Base-by-base conservation (phyloP, 1,140 invertebrate genomes). In the Melipona quadrifasciata region DNA sequence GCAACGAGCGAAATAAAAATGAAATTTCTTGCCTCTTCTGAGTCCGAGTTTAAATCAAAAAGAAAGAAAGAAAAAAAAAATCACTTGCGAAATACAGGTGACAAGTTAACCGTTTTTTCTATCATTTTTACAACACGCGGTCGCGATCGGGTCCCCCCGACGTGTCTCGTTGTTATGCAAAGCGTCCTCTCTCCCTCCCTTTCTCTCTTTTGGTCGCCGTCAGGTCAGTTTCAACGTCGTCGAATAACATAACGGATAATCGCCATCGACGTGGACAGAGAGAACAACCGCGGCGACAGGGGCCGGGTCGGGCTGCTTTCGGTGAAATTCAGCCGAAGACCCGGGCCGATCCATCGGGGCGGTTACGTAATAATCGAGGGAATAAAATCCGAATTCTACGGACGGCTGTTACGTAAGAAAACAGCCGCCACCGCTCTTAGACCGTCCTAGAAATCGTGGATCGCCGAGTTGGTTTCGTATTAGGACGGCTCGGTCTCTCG, bases 311-410 rank as follows among this genome's bases (percentile, higher is more conserved):
- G 2, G 10, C 10, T 34, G 21, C 17, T 84, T 87, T 85, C 82
- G 57, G 84, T 84, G 85, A 86, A 55, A 80, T 34, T 75, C 58
- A 67, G 8, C 61, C 71, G 80, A 87, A 75, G 81, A 57, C 31
- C 64, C 72, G 39, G 24, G 6, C 39, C 68, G 47, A 27, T 27
- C 58, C 24, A 24, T 12, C 58, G 58, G 12, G 24, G 34, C 31
- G 5, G 75, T 89, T 88, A 27, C 87, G 51, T 78, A 89, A 88
- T 78, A 89, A 88, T 64, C 65, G 39, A 6, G 21, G 64, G 75
- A 82, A 86, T 88, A 86, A 89, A 88, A 89, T 86, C 88, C 53
- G 53, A 78, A 82, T 88, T 85, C 74, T 88, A 88, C 75, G 65
- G 78, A 80, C 16, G 34, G 57, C 34, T 47, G n/a, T 89, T 89